Evolutionary conservation across 2,888 invertebrate genomes (phyloP).

Genomic region (Epicampocera succincta): DNA sequence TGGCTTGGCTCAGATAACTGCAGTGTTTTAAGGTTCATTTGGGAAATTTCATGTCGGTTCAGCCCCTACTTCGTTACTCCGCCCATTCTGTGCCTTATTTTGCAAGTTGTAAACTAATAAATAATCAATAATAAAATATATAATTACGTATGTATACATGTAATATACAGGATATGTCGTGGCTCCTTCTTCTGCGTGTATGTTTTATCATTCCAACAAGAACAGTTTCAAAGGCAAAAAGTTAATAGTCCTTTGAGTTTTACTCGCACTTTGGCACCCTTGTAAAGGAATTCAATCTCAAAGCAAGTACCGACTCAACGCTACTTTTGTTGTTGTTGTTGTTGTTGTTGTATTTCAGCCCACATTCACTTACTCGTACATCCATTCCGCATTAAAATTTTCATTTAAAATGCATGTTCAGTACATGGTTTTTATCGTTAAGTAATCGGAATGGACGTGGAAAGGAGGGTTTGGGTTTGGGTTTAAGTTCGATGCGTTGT

Average conservation of each 20-base stretch:
- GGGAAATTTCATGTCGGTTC: too few species aligned
- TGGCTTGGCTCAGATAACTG: too few species aligned
- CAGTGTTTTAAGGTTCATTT: too few species aligned
- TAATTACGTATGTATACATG: too few species aligned
- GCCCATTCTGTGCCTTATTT: too few species aligned
- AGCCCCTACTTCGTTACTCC: too few species aligned
- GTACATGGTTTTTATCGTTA: not conserved
- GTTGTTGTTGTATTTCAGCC: slow-evolving; percentile 23
- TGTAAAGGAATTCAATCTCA: slow-evolving; percentile 59
- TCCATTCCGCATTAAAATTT: slow-evolving; percentile 66
- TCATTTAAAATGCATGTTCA: slow-evolving; percentile 29
- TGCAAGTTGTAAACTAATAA: too few species aligned
- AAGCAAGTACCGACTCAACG: slow-evolving; percentile 4
- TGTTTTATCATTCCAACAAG: not conserved
- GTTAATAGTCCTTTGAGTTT: slow-evolving; percentile 77
- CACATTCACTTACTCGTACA: slow-evolving; percentile 32
- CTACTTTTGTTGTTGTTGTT: not conserved
- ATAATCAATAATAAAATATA: too few species aligned
- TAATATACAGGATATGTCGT: too few species aligned
- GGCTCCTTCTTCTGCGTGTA: slow-evolving; percentile 26
- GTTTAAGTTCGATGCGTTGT: slow-evolving; percentile 51
- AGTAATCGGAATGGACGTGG: not conserved
- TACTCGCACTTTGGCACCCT: slow-evolving; percentile 74
- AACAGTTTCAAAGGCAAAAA: slow-evolving; percentile 74
- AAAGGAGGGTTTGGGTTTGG: slow-evolving; percentile 34